Conservation (phyloP, 2,888 invertebrate species). For the Allygus modestus region DNA sequence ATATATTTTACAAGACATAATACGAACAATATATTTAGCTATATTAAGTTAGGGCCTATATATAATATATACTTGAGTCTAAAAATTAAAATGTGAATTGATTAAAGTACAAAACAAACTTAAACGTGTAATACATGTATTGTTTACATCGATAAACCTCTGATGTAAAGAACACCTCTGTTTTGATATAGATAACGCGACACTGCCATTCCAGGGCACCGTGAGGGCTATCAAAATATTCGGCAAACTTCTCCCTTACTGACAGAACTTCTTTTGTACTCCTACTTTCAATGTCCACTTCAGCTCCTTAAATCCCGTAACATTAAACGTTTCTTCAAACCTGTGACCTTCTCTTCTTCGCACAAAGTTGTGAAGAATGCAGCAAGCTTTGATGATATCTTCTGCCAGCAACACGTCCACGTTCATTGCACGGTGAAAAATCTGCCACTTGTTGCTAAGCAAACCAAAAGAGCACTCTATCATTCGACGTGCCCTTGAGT, state of each 20-base stretch:
- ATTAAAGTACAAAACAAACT: too few species aligned
- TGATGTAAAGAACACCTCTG: too few species aligned
- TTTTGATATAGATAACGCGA: not conserved
- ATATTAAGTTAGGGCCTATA: too few species aligned
- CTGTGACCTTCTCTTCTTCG: conserved; percentile 6
- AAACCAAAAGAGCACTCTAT: conserved; percentile 39
- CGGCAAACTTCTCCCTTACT: not conserved
- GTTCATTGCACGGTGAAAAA: conserved; percentile 4
- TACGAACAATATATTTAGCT: too few species aligned
- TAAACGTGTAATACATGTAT: too few species aligned
- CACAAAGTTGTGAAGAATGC: conserved; percentile 32
- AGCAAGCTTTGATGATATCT: conserved; percentile 18
- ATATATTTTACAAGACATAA: too few species aligned
- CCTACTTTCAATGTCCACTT: not conserved
- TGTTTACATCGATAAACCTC: too few species aligned
- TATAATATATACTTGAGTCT: too few species aligned
- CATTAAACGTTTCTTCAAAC: conserved; percentile 22
- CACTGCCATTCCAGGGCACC: conserved; percentile 34
- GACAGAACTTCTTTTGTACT: not conserved
- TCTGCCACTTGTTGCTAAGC: conserved; percentile 8
- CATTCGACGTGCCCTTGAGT: not conserved
- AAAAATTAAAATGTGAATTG: too few species aligned
- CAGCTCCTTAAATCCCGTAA: not conserved
- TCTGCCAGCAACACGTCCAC: not conserved
- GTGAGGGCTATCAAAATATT: conserved; percentile 15